Percentiles rank a stretch among this genome's conserved stretches.
phyloP scores from a whole-genome alignment of 2,113 vertebrate genomes.

The Ibidorhyncha struthersii region DNA sequence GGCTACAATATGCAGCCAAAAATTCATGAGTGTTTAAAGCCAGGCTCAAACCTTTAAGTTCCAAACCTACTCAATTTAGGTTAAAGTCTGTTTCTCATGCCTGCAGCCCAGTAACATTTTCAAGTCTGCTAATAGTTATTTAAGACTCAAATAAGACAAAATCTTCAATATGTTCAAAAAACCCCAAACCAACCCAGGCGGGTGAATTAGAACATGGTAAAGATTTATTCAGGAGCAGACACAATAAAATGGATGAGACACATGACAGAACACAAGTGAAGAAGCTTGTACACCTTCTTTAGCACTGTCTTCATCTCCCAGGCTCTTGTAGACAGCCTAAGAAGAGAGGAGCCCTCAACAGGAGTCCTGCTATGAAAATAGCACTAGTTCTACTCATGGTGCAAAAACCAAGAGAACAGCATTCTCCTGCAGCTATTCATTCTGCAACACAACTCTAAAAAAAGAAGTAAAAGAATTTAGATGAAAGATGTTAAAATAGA shows the following conservation, averaged over 20 bases:
- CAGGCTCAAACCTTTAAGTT: not conserved
- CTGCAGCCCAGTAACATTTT: not conserved
- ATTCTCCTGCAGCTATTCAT: not conserved
- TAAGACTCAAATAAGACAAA: not conserved
- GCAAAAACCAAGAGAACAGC: not conserved
- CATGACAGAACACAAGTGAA: not conserved
- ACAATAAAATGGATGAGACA: not conserved
- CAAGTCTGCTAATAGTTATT: not conserved
- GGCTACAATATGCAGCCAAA: not conserved
- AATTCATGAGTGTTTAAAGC: not conserved
- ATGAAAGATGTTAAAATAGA: not conserved
- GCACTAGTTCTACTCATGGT: not conserved
- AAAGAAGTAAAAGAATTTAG: not conserved
- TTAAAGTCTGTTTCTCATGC: not conserved
- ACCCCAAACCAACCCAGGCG: fast-evolving
- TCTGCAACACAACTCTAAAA: not conserved
- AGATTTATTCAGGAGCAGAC: not conserved
- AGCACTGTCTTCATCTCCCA: not conserved
- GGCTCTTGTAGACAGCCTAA: not conserved
- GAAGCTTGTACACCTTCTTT: not conserved
- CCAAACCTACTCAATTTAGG: not conserved
- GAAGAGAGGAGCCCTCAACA: not conserved
- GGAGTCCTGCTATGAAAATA: not conserved
- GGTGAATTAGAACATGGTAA: not conserved
- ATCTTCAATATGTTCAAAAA: too few species aligned